phyloP scores from a whole-genome alignment of 1,140 invertebrate species.

The Prorops nasuta region DNA sequence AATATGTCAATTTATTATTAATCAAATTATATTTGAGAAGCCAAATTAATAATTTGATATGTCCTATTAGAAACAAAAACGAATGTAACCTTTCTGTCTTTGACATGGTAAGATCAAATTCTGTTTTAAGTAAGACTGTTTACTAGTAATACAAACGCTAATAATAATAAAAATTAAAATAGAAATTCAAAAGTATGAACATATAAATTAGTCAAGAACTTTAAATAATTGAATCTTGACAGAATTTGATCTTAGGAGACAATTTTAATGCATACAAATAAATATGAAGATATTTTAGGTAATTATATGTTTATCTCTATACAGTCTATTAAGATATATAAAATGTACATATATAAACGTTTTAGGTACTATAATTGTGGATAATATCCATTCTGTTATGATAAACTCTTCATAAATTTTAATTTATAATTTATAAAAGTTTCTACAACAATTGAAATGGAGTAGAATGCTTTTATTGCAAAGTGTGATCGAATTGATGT shows the following conservation, averaged over 20 bases:
- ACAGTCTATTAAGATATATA: conserved; percentile 7
- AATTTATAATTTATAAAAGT: background rate
- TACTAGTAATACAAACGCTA: background rate
- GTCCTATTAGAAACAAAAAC: conserved; percentile 19
- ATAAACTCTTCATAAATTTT: background rate
- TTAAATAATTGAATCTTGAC: conserved; percentile 1
- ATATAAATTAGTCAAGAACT: conserved; percentile 3
- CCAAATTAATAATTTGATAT: conserved; percentile 31
- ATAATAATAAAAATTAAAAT: background rate
- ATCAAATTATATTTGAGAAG: conserved; percentile 35
- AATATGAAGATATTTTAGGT: conserved; percentile 16
- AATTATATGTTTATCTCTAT: conserved; percentile 20
- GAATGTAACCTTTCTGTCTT: conserved; percentile 17
- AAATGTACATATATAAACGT: conserved; percentile 22
- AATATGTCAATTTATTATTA: conserved; percentile 37
- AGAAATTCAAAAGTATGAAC: conserved; percentile 9
- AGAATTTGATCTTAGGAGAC: conserved; percentile 26
- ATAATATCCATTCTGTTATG: conserved; percentile 18
- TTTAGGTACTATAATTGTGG: conserved; percentile 12
- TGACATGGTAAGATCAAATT: conserved; percentile 15
- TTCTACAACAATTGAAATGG: background rate
- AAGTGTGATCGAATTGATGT: too few species aligned
- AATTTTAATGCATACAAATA: conserved; percentile 17
- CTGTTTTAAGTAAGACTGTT: conserved; percentile 9
- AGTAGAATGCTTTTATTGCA: too few species aligned